Percentiles rank a stretch among this genome's conserved stretches.
These are phyloP conservation scores for Heterochromis multidens DNA, from an alignment of 2,113 vertebrate species.

Conservation along the genomic window DNA sequence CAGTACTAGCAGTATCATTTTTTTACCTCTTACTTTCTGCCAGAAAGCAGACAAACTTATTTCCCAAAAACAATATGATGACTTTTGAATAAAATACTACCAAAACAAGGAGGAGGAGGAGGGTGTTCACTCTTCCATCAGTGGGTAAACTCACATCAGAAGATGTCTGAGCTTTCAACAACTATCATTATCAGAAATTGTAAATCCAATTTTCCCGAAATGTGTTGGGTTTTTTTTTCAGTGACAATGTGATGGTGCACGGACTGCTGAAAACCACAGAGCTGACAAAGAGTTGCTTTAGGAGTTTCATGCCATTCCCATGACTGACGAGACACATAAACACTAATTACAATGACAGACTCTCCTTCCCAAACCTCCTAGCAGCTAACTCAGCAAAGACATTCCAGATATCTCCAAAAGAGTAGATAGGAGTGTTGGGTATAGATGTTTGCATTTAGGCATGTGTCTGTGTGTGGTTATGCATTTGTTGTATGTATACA, in stretches of 20 bases:
- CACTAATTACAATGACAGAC: conserved; percentile 56
- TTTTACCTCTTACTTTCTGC: background rate
- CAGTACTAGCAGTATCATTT: background rate
- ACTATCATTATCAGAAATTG: background rate
- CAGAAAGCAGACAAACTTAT: background rate
- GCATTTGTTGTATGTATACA: background rate
- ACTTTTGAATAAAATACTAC: background rate
- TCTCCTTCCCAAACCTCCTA: conserved; percentile 4
- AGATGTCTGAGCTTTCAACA: background rate
- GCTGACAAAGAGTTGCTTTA: conserved; percentile 47
- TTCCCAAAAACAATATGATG: background rate
- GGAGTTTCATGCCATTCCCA: conserved; percentile 47
- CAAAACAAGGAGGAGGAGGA: background rate
- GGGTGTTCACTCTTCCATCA: background rate
- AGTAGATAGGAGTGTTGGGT: background rate
- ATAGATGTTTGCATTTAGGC: background rate
- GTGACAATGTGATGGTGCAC: background rate
- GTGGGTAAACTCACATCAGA: background rate
- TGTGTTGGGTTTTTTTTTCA: background rate
- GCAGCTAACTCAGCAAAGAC: conserved; percentile 17
- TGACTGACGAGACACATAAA: conserved; percentile 53
- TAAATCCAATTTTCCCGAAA: background rate
- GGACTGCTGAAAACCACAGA: conserved; percentile 4
- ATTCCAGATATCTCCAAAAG: conserved; percentile 19
- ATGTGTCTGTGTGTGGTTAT: background rate